These are phyloP conservation scores for Anastrepha obliqua DNA, from an alignment of 1,140 invertebrate species.

Conservation along the genomic window DNA sequence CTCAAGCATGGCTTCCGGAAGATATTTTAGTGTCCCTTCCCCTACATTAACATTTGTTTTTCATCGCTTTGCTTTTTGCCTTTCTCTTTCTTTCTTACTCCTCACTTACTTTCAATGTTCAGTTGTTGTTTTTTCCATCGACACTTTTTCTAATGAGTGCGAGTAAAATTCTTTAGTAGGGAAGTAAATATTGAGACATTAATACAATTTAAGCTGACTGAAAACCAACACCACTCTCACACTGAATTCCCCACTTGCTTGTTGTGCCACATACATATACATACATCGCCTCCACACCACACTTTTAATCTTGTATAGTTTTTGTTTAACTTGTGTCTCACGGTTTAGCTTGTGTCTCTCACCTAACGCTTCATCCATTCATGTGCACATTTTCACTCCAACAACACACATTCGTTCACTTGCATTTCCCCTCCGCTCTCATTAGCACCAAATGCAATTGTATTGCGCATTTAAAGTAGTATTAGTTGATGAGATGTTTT, in stretches of 20 bases:
- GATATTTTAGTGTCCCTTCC: background rate
- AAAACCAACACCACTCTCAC: background rate
- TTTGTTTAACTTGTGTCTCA: background rate
- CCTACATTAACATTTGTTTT: no score
- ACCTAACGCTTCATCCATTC: constrained; percentile 1
- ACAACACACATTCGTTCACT: background rate
- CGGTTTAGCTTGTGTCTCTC: background rate
- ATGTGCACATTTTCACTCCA: background rate
- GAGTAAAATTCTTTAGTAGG: background rate
- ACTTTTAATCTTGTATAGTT: background rate
- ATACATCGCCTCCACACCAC: background rate
- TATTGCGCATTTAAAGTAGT: background rate
- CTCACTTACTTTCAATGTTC: no score
- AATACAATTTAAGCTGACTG: background rate
- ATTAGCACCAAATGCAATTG: constrained; percentile 18
- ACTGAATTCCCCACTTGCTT: background rate
- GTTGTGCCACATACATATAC: background rate
- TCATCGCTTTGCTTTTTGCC: no score
- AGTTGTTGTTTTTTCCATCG: background rate
- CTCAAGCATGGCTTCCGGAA: background rate
- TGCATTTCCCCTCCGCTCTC: background rate
- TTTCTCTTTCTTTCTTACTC: background rate
- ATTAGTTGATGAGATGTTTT: constrained; percentile 16
- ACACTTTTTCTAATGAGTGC: background rate
- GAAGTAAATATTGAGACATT: background rate